Percentiles rank a stretch among this genome's conserved stretches.
Evolutionary conservation across 2,888 invertebrate species (phyloP).

Genomic region (Galeruca laticollis): DNA sequence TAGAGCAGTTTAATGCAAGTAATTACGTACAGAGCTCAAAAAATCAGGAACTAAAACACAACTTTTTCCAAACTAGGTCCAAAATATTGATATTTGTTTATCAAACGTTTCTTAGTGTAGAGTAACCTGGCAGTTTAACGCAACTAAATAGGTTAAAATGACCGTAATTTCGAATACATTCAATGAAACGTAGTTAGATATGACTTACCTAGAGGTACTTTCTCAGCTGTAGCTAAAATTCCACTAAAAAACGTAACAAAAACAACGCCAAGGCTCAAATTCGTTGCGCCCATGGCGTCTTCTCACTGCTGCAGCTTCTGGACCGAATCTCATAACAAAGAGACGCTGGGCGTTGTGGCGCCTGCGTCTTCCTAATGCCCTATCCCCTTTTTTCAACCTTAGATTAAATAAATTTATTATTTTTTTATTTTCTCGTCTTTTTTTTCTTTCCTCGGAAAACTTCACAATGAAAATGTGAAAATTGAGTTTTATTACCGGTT

Average conservation of each 20-base stretch:
- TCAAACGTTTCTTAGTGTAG: background rate
- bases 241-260: conserved; percentile 57
- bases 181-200: background rate
- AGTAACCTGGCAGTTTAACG: background rate
- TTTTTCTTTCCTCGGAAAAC: conserved; percentile 7
- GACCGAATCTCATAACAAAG: conserved; percentile 60
- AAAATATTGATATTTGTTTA: too few species aligned
- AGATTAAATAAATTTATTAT: conserved; percentile 30
- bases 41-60: too few species aligned
- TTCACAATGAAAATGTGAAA: conserved; percentile 25
- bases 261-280: conserved; percentile 52
- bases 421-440: conserved; percentile 25
- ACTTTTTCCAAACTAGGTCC: too few species aligned
- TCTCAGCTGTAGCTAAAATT: conserved; percentile 59
- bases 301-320: conserved; percentile 61
- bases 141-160: background rate
- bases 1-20: too few species aligned
- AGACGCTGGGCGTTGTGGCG: conserved; percentile 60
- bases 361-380: conserved; percentile 50
- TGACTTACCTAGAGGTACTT: conserved; percentile 64
- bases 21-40: too few species aligned
- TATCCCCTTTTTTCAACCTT: conserved; percentile 21
- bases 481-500: conserved; percentile 26
- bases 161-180: background rate
- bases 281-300: conserved; percentile 59